A percentile compares a stretch with the other conserved stretches of the same genome.
phyloP scores from a whole-genome alignment of 2,888 invertebrate species.

The Drosophila falleni region DNA sequence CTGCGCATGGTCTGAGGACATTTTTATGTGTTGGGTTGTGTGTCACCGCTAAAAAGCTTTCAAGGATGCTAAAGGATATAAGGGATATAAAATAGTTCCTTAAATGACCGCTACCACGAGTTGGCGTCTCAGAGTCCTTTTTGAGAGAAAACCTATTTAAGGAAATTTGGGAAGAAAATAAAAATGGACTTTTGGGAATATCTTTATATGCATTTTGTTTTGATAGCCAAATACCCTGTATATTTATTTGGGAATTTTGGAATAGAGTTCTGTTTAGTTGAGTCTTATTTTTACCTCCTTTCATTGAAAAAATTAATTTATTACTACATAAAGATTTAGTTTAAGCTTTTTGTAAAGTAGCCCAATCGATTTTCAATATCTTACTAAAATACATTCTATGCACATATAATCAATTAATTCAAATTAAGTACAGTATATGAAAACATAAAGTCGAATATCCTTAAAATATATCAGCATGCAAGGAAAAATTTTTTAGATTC shows the following conservation, averaged over 20 bases:
- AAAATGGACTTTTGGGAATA: background rate
- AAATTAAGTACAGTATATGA: background rate
- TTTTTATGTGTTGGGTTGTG: background rate
- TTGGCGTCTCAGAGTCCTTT: slow-evolving; percentile 10
- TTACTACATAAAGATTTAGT: too few relatives aligned
- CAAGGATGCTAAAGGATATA: slow-evolving; percentile 8
- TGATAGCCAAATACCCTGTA: background rate
- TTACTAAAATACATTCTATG: background rate
- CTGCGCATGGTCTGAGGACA: slow-evolving; percentile 24
- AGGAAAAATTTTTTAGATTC: slow-evolving; percentile 18
- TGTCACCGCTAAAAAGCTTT: slow-evolving; percentile 21
- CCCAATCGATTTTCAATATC: too few relatives aligned
- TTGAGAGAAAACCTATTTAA: background rate
- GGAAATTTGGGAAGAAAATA: background rate
- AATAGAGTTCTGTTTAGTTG: too few relatives aligned
- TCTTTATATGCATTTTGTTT: background rate
- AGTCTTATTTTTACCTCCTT: too few relatives aligned
- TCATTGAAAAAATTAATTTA: too few relatives aligned
- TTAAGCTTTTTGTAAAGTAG: too few relatives aligned
- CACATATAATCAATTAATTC: background rate
- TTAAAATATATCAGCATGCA: slow-evolving; percentile 13
- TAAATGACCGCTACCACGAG: background rate
- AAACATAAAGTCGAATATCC: slow-evolving; percentile 29
- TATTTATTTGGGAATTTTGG: background rate
- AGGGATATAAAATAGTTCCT: background rate